Evolutionary conservation across 2,797 vertebrate species (phyloP), one percentile per base, ranked within the genome.

Genomic region (Sebastes hopkinsi): DNA sequence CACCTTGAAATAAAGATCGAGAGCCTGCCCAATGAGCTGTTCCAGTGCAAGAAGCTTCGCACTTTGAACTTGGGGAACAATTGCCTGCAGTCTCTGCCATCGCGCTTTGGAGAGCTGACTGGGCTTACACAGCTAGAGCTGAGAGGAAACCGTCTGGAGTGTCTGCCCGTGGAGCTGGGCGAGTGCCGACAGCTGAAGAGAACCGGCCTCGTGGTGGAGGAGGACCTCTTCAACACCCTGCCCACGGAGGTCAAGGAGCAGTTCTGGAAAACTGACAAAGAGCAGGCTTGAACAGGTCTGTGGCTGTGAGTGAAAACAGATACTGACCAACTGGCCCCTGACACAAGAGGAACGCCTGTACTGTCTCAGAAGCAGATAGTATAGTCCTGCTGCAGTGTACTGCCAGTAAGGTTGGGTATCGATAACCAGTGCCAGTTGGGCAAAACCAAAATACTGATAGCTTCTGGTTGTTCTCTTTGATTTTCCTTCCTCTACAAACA

Each of bases 41-140:
- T 99, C 95, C 97, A 98, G 95, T 99, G 99, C 94, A 97, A 97
- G 92, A 99, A 99, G 91, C 95, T 99, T 72, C 96, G 97, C 86
- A 98, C 97, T 30, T 95, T 99, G 86, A 96, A 99, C 94, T 95
- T 99, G 86, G 98, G 98, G 2, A 99, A 97, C 96, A 99, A 99
- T 9, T 97, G 97, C 90, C 92, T 99, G 83, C 97, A 97, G 93
- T 96, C 97, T 0, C 95, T 99, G 70, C 97, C 98, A 0, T 99
- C 99, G 0, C 95, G 98, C n/a, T 98, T 99, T 50, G 98, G 99
- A 1, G 99, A 99, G 94, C 96, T 99, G 90, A 97, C 96, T 0
- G 97, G 94, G 62, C 95, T 99, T 85, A 97, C 97, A 0, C 98
- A 99, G 94, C 96, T 99, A 0, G 99, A 99, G 94, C 97, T 99